Percentiles rank a stretch among this genome's conserved stretches.
Evolutionary conservation across 1,140 invertebrate genomes (phyloP).

Genomic region (Geopemphigus sp.): DNA sequence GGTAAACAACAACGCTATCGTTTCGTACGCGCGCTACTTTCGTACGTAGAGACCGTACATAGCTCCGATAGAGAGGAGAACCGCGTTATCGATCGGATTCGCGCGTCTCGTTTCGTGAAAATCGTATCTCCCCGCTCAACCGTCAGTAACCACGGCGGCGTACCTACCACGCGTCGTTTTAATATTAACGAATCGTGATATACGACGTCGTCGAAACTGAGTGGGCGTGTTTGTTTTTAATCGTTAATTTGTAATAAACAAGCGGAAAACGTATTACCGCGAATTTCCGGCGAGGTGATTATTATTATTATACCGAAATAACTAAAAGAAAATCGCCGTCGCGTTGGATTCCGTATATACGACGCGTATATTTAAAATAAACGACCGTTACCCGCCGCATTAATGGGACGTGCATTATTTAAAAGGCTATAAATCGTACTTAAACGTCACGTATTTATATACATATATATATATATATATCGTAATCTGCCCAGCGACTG

Average conservation of each 20-base stretch:
- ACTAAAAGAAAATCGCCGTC: constrained; percentile 2
- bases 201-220: not conserved
- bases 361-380: not conserved
- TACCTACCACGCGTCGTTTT: too few species aligned
- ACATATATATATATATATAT: too few species aligned
- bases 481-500: too few species aligned
- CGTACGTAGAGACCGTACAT: too few species aligned
- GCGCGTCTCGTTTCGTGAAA: not conserved
- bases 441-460: too few species aligned
- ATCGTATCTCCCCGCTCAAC: not conserved
- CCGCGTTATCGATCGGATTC: too few species aligned
- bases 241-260: constrained; percentile 28
- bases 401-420: constrained; percentile 3
- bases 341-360: not conserved
- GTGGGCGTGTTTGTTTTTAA: too few species aligned
- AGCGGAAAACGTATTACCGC: not conserved
- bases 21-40: too few species aligned
- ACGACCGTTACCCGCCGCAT: not conserved
- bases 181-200: constrained; percentile 8
- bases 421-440: not conserved
- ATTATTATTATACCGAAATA: not conserved
- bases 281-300: not conserved
- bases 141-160: too few species aligned
- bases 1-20: too few species aligned
- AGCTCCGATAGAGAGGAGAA: too few species aligned